Conservation (phyloP, 2,888 invertebrate genomes). For the Amiota communis region DNA sequence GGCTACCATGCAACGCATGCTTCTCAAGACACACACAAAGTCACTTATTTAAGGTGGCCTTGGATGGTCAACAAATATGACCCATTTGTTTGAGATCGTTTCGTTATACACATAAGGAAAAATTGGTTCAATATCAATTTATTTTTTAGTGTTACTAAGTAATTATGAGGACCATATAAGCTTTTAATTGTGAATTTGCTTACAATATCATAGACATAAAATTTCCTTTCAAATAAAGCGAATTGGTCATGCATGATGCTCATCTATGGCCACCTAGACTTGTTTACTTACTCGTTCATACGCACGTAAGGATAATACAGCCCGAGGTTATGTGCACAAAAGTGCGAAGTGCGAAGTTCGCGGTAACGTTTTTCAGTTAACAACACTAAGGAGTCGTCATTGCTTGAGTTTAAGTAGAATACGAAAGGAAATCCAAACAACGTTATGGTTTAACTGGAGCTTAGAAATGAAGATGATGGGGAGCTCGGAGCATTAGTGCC, state of each 20-base stretch:
- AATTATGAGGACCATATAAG: neutral
- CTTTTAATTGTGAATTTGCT: too few species aligned
- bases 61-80: too few species aligned
- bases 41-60: too few species aligned
- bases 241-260: constrained; percentile 1
- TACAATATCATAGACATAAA: too few species aligned
- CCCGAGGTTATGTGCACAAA: constrained; percentile 52
- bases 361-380: constrained; percentile 13
- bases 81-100: too few species aligned
- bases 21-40: too few species aligned
- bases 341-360: constrained; percentile 52
- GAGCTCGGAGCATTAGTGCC: neutral
- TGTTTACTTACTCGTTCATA: constrained; percentile 22
- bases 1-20: neutral
- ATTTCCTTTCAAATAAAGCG: too few species aligned
- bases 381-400: neutral
- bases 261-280: neutral
- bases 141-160: neutral
- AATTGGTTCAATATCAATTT: too few species aligned
- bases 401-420: constrained; percentile 27
- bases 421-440: constrained; percentile 60
- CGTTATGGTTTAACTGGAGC: constrained; percentile 30
- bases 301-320: constrained; percentile 46
- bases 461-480: constrained; percentile 21
- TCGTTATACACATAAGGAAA: too few species aligned